Percentiles rank a stretch among this genome's conserved stretches.
phyloP scores from a whole-genome alignment of 2,888 invertebrate species.

The Drosophila siamana region DNA sequence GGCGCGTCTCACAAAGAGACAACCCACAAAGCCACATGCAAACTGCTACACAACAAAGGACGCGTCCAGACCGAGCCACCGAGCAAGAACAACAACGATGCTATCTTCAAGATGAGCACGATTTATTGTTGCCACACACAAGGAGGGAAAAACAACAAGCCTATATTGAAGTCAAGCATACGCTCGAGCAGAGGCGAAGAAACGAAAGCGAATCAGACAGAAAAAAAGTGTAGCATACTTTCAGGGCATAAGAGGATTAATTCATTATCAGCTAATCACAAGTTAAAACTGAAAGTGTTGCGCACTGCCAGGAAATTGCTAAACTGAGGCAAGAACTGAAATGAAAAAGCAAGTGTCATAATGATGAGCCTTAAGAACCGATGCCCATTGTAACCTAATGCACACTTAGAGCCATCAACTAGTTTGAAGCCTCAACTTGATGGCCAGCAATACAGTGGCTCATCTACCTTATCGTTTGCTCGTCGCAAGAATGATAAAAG shows the following conservation, averaged over 20 bases:
- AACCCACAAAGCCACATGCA: slow-evolving; percentile 25
- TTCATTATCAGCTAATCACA: slow-evolving; percentile 26
- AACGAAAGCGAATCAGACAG: background rate
- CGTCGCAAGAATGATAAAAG: slow-evolving; percentile 1
- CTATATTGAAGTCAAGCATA: slow-evolving; percentile 50
- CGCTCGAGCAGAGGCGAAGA: slow-evolving; percentile 13
- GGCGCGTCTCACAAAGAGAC: slow-evolving; percentile 14
- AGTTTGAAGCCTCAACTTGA: too few species aligned
- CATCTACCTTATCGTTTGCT: slow-evolving; percentile 3
- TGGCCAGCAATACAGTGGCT: background rate
- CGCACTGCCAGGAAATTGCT: background rate
- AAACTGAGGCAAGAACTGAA: background rate
- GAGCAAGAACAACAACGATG: slow-evolving; percentile 16
- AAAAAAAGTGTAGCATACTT: slow-evolving; percentile 15
- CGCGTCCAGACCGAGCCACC: slow-evolving; percentile 14
- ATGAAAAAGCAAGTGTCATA: background rate
- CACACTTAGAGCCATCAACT: background rate
- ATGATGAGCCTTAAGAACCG: background rate
- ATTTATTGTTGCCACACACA: slow-evolving; percentile 50
- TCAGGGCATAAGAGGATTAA: slow-evolving; percentile 4
- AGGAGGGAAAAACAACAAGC: too few species aligned
- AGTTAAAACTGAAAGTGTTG: slow-evolving; percentile 2
- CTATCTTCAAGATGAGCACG: slow-evolving; percentile 22
- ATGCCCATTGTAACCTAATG: background rate
- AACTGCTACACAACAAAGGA: slow-evolving; percentile 28